Conservation (phyloP, 2,797 vertebrate genomes). For the Coregonus ussuriensis region DNA sequence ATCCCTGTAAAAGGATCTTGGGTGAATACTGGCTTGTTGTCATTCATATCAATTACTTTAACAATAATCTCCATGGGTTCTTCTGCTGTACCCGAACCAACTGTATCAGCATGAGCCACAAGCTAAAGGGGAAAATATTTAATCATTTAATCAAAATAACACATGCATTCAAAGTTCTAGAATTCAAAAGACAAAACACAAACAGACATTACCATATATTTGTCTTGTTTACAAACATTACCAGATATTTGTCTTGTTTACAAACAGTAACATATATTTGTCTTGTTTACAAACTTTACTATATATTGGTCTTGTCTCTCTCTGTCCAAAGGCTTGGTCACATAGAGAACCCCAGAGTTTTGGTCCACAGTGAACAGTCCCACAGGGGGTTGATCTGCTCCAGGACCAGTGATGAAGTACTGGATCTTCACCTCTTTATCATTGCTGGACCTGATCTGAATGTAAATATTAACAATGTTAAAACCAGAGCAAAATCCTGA, state of each 20-base stretch:
- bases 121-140: constrained; percentile 57
- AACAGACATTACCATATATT: too few relatives aligned
- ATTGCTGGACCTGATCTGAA: constrained; percentile 83
- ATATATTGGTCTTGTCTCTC: constrained; percentile 76
- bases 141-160: not conserved
- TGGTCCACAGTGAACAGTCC: constrained; percentile 80
- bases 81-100: constrained; percentile 67
- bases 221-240: too few relatives aligned
- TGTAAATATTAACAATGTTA: not conserved
- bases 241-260: too few relatives aligned
- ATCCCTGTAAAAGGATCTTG: constrained; percentile 73
- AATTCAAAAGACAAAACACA: too few relatives aligned
- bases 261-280: constrained; percentile 14
- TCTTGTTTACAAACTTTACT: constrained; percentile 44
- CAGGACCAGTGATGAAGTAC: constrained; percentile 84
- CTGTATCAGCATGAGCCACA: constrained; percentile 66
- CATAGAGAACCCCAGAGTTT: constrained; percentile 71
- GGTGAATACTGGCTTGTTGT: constrained; percentile 82
- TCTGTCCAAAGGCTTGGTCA: constrained; percentile 80
- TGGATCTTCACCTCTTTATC: constrained; percentile 70
- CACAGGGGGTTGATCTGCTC: constrained; percentile 78
- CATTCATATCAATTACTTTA: constrained; percentile 85
- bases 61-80: constrained; percentile 82
- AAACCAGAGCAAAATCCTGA: not conserved
- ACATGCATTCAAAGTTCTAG: too few relatives aligned